phyloP scores from a whole-genome alignment of 2,113 vertebrate genomes.

The Microtus oregoni region DNA sequence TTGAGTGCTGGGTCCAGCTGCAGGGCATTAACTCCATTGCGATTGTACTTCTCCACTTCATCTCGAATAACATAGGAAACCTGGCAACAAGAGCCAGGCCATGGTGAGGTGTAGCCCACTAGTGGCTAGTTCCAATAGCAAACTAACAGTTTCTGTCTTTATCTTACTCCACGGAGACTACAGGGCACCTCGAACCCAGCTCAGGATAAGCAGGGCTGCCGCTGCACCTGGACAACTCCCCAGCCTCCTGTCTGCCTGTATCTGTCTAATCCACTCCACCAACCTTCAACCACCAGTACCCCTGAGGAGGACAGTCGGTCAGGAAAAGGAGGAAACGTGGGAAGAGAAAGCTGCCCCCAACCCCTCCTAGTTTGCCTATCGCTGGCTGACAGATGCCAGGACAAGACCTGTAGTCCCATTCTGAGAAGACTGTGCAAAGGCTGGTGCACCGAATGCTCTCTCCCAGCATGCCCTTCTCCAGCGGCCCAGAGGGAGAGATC shows the following conservation, averaged over 20 bases:
- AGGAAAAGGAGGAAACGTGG: neutral
- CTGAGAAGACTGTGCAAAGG: neutral
- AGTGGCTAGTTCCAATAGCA: neutral
- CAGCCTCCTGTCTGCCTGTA: neutral
- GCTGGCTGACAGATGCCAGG: neutral
- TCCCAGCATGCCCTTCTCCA: neutral
- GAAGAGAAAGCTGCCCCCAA: neutral
- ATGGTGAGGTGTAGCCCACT: neutral
- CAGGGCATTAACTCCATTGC: slow-evolving; percentile 98
- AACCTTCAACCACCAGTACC: neutral
- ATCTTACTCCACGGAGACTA: neutral
- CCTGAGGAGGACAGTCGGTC: neutral
- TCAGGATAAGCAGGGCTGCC: neutral
- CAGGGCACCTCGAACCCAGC: neutral
- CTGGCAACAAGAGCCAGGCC: slow-evolving; percentile 81
- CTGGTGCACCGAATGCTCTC: neutral
- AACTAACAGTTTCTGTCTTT: neutral
- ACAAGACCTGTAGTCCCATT: neutral
- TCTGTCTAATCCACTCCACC: neutral
- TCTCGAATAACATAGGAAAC: slow-evolving; percentile 99
- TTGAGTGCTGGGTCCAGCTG: slow-evolving; percentile 97
- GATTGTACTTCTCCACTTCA: slow-evolving; percentile 98
- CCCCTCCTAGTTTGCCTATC: neutral
- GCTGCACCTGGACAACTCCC: neutral
- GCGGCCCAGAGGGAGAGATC: neutral